Evolutionary conservation across 2,888 invertebrate genomes (phyloP).

Genomic region (Parelbella ahira): DNA sequence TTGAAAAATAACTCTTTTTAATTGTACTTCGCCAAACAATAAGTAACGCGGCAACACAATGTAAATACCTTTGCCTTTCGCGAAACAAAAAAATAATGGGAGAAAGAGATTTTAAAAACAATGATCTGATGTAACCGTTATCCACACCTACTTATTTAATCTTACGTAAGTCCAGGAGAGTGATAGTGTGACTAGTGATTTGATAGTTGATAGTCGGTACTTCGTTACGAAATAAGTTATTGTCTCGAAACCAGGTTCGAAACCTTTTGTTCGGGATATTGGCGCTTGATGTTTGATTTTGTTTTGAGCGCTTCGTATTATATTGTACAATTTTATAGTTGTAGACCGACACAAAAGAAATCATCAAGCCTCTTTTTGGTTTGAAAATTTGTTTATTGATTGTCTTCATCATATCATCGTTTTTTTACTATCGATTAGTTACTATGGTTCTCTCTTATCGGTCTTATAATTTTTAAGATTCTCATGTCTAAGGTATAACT

Average conservation of each 20-base stretch:
- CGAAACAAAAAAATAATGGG: slow-evolving; percentile 12
- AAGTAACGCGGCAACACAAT: slow-evolving; percentile 5
- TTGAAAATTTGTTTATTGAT: too few relatives aligned
- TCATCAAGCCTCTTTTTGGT: too few relatives aligned
- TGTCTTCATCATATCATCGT: too few relatives aligned
- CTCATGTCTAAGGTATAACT: too few relatives aligned
- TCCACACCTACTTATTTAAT: slow-evolving; percentile 14
- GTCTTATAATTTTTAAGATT: too few relatives aligned
- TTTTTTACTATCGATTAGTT: too few relatives aligned
- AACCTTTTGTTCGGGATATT: slow-evolving; percentile 32
- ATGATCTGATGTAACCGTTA: slow-evolving; percentile 14
- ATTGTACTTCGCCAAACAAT: background rate
- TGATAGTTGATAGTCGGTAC: slow-evolving; percentile 24
- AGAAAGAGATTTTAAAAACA: slow-evolving; percentile 20
- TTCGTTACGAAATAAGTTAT: slow-evolving; percentile 29
- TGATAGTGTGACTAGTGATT: slow-evolving; percentile 27
- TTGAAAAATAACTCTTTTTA: slow-evolving; percentile 3
- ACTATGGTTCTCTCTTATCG: too few relatives aligned
- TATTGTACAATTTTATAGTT: too few relatives aligned
- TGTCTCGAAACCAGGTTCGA: slow-evolving; percentile 37
- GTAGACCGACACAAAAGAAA: too few relatives aligned
- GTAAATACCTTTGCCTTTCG: slow-evolving; percentile 7
- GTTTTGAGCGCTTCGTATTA: slow-evolving; percentile 10
- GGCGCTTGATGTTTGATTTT: slow-evolving; percentile 1
- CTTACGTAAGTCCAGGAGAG: slow-evolving; percentile 24